phyloP scores from a whole-genome alignment of 2,113 vertebrate species.

The Scopus umbretta region DNA sequence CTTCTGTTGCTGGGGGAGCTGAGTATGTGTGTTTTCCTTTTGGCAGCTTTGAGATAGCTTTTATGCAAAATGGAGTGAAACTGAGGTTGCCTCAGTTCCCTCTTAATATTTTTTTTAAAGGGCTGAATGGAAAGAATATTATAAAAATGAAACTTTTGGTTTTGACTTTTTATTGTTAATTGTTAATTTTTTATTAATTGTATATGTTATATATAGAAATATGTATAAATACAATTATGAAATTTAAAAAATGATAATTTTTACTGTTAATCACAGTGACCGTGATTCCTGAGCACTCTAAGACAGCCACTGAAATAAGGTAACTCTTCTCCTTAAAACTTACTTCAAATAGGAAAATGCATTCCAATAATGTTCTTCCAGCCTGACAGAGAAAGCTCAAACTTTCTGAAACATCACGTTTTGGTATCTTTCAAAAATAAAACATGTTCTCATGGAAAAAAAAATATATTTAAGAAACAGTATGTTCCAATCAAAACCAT shows the following conservation, averaged over 20 bases:
- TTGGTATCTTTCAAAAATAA: not conserved
- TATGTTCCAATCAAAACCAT: not conserved
- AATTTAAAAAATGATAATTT: too few species aligned
- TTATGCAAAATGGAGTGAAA: not conserved
- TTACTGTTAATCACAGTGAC: not conserved
- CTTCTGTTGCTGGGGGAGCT: not conserved
- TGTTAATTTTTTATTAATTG: too few species aligned
- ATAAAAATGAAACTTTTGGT: not conserved
- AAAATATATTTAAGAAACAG: not conserved
- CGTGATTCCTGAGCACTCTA: not conserved
- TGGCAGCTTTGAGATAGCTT: not conserved
- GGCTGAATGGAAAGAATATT: not conserved
- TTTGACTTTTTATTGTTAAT: not conserved
- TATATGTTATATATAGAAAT: too few species aligned
- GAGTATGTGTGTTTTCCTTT: not conserved
- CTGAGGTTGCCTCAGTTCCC: not conserved
- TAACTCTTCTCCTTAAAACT: not conserved
- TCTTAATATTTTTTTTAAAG: not conserved
- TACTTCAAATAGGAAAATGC: not conserved
- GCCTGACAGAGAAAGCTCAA: not conserved
- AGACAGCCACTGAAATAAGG: not conserved
- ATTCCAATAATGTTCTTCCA: not conserved
- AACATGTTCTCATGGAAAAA: not conserved
- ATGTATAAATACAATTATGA: too few species aligned
- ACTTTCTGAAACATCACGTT: not conserved